Base-by-base conservation (phyloP, 2,113 vertebrate genomes). In the Chelonoidis abingdonii region DNA sequence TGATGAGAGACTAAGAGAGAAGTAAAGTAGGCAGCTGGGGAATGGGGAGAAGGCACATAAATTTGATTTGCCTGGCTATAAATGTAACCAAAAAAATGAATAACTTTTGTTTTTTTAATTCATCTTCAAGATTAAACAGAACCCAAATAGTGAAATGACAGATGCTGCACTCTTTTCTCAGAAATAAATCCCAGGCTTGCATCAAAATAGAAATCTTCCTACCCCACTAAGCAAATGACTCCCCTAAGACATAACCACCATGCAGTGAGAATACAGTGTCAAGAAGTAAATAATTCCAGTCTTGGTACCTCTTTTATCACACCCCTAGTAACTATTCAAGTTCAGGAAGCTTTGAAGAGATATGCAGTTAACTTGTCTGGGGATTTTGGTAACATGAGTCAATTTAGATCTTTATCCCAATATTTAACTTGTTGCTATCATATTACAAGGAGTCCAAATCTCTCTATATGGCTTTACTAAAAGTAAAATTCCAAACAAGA, bases 11-110 rank as follows among this genome's bases (percentile, higher is more conserved):
- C 84, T 12, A 76, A 80, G 44, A 72, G 59, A 89, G 80, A 89
- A n/a, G 2, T 94, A 88, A 53, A 81, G 59, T 89, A 96, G 79
- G 59, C 83, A 93, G 57, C 92, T 94, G 54, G 86, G 79, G 90
- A 89, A 95, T 6, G 57, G 35, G 22, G 2, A 92, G 14, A 91
- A 94, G 41, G 44, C 29, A 92, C 85, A 95, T 94, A 80, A 83
- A 87, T 92, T 84, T 56, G 91, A 44, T 94, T 89, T 88, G 75
- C 41, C 75, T 85, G 82, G 38, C 44, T 93, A 12, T 38, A 82
- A 88, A 19, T 38, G 38, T 75, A 89, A 57, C 53, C 69, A 59
- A 94, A 54, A 54, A 56, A 38, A 81, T 50, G 38, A 94, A 80
- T 62, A 86, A 35, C 8, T 75, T 50, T 84, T 35, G 86, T 85